phyloP scores from a whole-genome alignment of 2,797 vertebrate species.

The Brotula barbata region DNA sequence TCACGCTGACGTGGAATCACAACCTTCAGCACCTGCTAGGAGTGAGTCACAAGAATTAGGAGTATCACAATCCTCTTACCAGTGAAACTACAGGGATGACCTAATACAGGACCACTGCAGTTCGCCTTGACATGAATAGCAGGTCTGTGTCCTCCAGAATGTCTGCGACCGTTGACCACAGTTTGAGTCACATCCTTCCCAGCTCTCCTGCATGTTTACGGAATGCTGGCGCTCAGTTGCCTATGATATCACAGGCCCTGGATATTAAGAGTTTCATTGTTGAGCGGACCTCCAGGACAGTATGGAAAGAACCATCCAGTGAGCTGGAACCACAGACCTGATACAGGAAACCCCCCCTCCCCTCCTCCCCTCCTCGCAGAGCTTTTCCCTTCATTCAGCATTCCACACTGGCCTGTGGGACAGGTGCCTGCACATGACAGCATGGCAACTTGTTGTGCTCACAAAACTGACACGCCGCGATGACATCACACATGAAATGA shows the following conservation, averaged over 20 bases:
- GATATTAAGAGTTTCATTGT: slow-evolving; percentile 56
- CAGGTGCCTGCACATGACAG: slow-evolving; percentile 53
- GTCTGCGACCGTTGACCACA: slow-evolving; percentile 62
- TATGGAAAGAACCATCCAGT: slow-evolving; percentile 65
- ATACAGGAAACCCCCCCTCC: slow-evolving; percentile 39
- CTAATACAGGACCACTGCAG: slow-evolving; percentile 60
- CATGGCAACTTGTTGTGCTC: slow-evolving; percentile 18
- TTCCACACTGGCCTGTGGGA: slow-evolving; percentile 19
- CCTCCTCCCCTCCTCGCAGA: slow-evolving; percentile 13
- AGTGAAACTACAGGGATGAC: slow-evolving; percentile 63
- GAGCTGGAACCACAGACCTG: slow-evolving; percentile 27
- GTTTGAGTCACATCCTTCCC: slow-evolving; percentile 79
- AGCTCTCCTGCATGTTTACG: slow-evolving; percentile 67
- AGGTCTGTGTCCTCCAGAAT: slow-evolving; percentile 60
- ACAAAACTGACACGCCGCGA: not conserved
- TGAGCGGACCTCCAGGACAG: slow-evolving; percentile 46
- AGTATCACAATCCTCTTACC: slow-evolving; percentile 37
- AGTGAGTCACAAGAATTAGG: slow-evolving; percentile 44
- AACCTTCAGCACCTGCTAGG: slow-evolving; percentile 39
- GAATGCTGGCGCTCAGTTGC: slow-evolving; percentile 57
- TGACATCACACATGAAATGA: slow-evolving; percentile 58
- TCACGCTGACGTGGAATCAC: slow-evolving; percentile 1
- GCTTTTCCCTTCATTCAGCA: slow-evolving; percentile 51
- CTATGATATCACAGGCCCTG: slow-evolving; percentile 64
- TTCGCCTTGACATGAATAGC: slow-evolving; percentile 61